These are phyloP conservation scores for Cyclargus thomasi DNA, from an alignment of 1,140 invertebrate genomes.

Conservation along the genomic window DNA sequence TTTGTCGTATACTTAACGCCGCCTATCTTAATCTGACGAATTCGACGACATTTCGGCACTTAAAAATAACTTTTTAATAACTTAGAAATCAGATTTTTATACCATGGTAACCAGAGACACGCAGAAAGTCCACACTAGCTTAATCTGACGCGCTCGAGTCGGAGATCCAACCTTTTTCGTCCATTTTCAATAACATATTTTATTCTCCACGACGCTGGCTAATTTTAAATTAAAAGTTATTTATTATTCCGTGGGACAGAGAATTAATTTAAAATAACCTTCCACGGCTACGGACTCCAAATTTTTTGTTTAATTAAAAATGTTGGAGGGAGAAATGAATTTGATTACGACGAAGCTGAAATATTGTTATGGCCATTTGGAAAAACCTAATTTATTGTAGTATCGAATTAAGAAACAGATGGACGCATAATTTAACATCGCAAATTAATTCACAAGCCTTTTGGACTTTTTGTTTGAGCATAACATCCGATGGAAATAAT, in stretches of 20 bases:
- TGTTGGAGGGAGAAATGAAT: conserved; percentile 10
- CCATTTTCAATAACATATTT: background rate
- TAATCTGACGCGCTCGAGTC: too few relatives aligned
- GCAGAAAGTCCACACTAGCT: too few relatives aligned
- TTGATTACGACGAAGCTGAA: conserved; percentile 28
- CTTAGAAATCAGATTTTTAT: too few relatives aligned
- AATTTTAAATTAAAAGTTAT: background rate
- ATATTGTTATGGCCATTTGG: conserved; percentile 32
- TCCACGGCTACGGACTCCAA: background rate
- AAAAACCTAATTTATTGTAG: conserved; percentile 46
- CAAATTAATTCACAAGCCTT: conserved; percentile 69
- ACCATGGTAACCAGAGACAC: too few relatives aligned
- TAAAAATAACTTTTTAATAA: too few relatives aligned
- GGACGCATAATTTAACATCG: conserved; percentile 61
- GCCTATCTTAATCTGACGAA: too few relatives aligned
- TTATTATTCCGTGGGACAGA: conserved; percentile 1
- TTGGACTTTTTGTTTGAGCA: conserved; percentile 46
- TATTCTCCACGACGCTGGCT: background rate
- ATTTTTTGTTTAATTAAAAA: conserved; percentile 17
- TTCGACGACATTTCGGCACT: too few relatives aligned
- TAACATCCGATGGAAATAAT: conserved; percentile 45
- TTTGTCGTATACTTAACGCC: too few relatives aligned
- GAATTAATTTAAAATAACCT: conserved; percentile 2
- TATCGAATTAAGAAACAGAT: conserved; percentile 63
- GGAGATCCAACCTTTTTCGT: background rate